These are phyloP conservation scores for Enteromius trimaculatus DNA, from an alignment of 2,797 vertebrate species.

Conservation along the genomic window DNA sequence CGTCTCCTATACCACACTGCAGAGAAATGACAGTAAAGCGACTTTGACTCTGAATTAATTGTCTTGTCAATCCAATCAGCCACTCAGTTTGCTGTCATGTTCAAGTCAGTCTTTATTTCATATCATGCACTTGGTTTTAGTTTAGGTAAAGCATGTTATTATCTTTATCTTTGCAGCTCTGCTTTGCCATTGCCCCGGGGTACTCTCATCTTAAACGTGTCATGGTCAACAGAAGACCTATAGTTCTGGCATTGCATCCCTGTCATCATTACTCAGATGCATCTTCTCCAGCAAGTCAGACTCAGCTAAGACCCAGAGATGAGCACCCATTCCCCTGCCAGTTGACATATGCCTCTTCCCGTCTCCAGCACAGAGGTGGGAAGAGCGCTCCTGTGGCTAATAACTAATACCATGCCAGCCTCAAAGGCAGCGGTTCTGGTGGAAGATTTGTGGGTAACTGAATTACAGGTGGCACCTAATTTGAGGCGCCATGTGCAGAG, in stretches of 20 bases:
- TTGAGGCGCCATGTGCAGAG: conserved; percentile 52
- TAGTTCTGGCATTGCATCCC: conserved; percentile 18
- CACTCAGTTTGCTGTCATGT: conserved; percentile 17
- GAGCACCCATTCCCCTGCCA: conserved; percentile 30
- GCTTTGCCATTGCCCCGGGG: background rate
- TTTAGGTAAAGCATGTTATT: conserved; percentile 2
- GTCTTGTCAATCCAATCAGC: conserved; percentile 39
- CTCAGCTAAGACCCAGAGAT: conserved; percentile 21
- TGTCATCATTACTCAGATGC: conserved; percentile 22
- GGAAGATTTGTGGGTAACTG: conserved; percentile 40
- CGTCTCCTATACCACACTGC: conserved; percentile 13
- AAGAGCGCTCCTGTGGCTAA: conserved; percentile 33
- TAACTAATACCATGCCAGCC: conserved; percentile 34
- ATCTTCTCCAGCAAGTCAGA: background rate
- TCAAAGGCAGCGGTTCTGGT: conserved; percentile 9
- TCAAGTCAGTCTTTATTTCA: conserved; percentile 5
- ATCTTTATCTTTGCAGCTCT: background rate
- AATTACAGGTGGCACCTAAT: conserved; percentile 55
- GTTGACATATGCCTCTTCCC: conserved; percentile 34
- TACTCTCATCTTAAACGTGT: background rate
- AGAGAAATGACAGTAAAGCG: conserved; percentile 26
- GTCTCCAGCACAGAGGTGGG: background rate
- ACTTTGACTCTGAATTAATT: conserved; percentile 33
- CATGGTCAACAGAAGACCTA: conserved; percentile 30
- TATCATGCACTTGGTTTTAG: conserved; percentile 11